Base-by-base conservation (phyloP, 1,140 invertebrate species). In the Atta colombica region DNA sequence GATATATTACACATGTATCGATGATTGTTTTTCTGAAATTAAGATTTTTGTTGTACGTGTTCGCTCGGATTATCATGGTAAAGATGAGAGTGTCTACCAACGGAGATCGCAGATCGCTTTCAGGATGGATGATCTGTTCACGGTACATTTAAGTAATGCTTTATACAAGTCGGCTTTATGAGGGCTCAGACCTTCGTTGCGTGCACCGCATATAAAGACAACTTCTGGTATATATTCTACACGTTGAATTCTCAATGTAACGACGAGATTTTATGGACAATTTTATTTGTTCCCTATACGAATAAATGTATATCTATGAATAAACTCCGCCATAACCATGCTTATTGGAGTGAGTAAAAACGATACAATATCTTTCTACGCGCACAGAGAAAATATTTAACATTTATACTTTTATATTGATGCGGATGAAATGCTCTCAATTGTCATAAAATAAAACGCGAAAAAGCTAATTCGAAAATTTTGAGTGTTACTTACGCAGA, bases 171-270 rank as follows among this genome's bases (percentile, higher is more conserved):
- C 61, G 60, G 78, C 86, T 91, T 91, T 88, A 89, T 72, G 86
- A 88, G 82, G 85, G 82, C 85, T 91, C 85, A 88, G 60, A 78
- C 66, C 81, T 65, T 49, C 53, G 85, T 82, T 85, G 90, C 90
- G 90, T 89, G 90, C 74, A 31, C 61, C 25, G 90, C 77, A 88
- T 91, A 86, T 91, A 86, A 86, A 91, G 77, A 91, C 81, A 84
- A 89, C 63, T 77, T 65, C 77, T 65, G 61, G n/a, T 49, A 31
- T 66, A 80, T 78, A 72, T 61, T 74, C 63, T 63, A 71, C 77
- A 10, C 81, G 58, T 31, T 65, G 85, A 87, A 88, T 87, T 87
- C 82, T 61, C 58, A 69, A 53, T 68, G 75, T 88, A 90, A 90
- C 88, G 80, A 60, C 86, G 51, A 69, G 68, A 78, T 89, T 90